Evolutionary conservation across 2,888 invertebrate genomes (phyloP), one percentile per base, ranked within the genome.

Genomic region (Aspidiotus rigidus): DNA sequence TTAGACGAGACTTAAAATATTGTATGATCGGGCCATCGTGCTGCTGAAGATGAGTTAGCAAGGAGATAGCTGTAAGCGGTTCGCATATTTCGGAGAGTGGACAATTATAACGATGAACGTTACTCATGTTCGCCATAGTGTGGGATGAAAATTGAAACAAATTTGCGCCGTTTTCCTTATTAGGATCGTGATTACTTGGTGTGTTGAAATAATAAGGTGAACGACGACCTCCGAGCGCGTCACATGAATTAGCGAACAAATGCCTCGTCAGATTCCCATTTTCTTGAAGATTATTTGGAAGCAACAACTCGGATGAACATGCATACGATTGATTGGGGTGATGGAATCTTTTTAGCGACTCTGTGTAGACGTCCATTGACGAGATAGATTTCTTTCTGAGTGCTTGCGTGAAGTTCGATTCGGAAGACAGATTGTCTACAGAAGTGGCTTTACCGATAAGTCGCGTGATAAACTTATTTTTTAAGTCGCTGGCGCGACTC

Each of bases 391-490:
- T 71, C 49, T 56, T 69, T 40, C 42, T 17, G 49, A 70, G 49
- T 1, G 60, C 53, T 0, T 69, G 67, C 7, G 59, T 64, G n/a
- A 62, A 39, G 41, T 59, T 41, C 5, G 62, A 49, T 3, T 71
- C 62, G 15, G 57, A 49, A 3, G 67, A 17, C 40, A 73, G 57
- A 62, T 73, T 73, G 53, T 72, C 72, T 7, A 73, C 72, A 2
- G 73, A 73, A 1, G 73, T 72, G 6, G 73, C 71, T 69, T 73
- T 73, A 13, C 73, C 72, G 69, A 73, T 70, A 6, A 73, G 69
- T 15, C 72, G 61, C 10, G 73, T 70, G 9, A 73, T 62, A 40
- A 73, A 70, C 69, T 73, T 73, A 61, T 73, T 73, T 39, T 71
- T 72, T 6, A 72, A 71, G n/a, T 67, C 61, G 57, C 57, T 54